A percentile compares a stretch with the other conserved stretches of the same genome.
These are phyloP conservation scores for Sphecodes monilicornis DNA, from an alignment of 2,888 invertebrate genomes.

Conservation along the genomic window DNA sequence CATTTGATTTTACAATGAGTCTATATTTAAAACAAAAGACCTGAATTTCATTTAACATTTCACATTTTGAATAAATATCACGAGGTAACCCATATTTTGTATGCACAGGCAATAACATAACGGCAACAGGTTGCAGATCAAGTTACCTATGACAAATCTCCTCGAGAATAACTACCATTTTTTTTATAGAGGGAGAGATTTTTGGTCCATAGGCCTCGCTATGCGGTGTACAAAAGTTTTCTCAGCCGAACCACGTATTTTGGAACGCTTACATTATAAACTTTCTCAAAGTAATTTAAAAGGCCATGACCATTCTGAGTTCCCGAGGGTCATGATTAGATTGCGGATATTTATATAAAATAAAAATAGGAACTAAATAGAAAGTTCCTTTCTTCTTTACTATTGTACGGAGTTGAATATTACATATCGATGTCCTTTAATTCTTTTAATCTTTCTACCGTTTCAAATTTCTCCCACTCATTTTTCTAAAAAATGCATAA, in stretches of 20 bases:
- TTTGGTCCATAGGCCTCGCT: not conserved
- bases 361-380: too few relatives aligned
- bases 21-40: not conserved
- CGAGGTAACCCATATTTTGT: constrained; percentile 9
- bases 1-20: not conserved
- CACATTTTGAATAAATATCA: constrained; percentile 2
- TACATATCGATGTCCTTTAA: too few relatives aligned
- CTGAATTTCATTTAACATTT: not conserved
- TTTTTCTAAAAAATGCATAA: too few relatives aligned
- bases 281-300: too few relatives aligned
- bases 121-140: not conserved
- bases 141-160: not conserved
- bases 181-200: not conserved
- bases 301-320: too few relatives aligned
- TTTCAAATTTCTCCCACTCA: too few relatives aligned
- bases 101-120: constrained; percentile 6
- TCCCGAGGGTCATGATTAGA: too few relatives aligned
- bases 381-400: too few relatives aligned
- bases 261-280: too few relatives aligned
- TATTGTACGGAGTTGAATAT: too few relatives aligned
- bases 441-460: too few relatives aligned
- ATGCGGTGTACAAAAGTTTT: constrained; percentile 8
- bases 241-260: not conserved
- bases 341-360: too few relatives aligned
- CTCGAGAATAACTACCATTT: not conserved